Percentiles rank a stretch among this genome's conserved stretches.
phyloP scores from a whole-genome alignment of 2,888 invertebrate genomes.

The Orchesellides sinensis region DNA sequence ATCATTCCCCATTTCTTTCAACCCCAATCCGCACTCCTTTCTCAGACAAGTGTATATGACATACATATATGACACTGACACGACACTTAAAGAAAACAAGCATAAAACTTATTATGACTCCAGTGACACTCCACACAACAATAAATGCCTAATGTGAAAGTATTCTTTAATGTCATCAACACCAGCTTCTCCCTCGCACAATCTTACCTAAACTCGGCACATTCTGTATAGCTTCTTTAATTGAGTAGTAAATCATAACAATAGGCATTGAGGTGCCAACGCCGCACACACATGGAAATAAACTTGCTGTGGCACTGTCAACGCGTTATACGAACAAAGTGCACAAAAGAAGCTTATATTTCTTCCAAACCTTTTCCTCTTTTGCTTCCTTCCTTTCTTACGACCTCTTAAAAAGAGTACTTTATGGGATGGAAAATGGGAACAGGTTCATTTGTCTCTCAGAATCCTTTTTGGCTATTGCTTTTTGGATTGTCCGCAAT shows the following conservation, averaged over 20 bases:
- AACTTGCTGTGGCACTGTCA: slow-evolving; percentile 27
- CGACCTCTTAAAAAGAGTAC: background rate
- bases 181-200: background rate
- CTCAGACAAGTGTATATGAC: too few species aligned
- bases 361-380: background rate
- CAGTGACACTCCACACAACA: background rate
- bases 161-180: too few species aligned
- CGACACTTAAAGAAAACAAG: background rate
- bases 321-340: slow-evolving; percentile 6
- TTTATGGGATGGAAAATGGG: slow-evolving; percentile 32
- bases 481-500: slow-evolving; percentile 26
- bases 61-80: too few species aligned
- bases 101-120: too few species aligned
- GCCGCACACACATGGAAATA: slow-evolving; percentile 21
- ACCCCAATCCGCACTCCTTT: too few species aligned
- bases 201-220: background rate
- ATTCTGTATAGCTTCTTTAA: slow-evolving; percentile 12
- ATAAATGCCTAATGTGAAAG: background rate
- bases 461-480: slow-evolving; percentile 13
- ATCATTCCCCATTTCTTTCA: slow-evolving; percentile 6
- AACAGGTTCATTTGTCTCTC: slow-evolving; percentile 30
- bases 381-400: background rate
- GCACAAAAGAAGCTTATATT: too few species aligned
- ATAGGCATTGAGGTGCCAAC: slow-evolving; percentile 3
- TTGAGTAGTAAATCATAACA: slow-evolving; percentile 48